Evolutionary conservation across 2,113 vertebrate genomes (phyloP).

Genomic region (Nyctereutes procyonoides): DNA sequence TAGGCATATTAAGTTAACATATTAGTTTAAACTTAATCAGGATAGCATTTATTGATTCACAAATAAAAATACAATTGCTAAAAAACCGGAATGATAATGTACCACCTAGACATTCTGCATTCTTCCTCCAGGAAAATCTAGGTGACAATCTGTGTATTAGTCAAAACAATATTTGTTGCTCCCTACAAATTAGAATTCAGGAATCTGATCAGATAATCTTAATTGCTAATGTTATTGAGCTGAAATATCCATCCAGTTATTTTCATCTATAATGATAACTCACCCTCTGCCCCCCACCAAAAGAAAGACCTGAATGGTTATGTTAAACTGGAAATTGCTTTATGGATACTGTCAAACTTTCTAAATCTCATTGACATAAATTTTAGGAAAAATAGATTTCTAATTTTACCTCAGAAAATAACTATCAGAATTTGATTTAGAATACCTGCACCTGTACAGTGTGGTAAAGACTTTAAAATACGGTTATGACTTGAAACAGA

Average conservation of each 20-base stretch:
- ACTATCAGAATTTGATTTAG: slow-evolving; percentile 40
- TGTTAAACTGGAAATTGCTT: not conserved
- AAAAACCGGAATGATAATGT: not conserved
- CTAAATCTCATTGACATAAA: not conserved
- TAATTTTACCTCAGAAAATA: slow-evolving; percentile 14
- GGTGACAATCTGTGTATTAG: not conserved
- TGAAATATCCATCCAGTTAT: not conserved
- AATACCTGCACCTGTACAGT: not conserved
- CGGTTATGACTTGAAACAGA: slow-evolving; percentile 50
- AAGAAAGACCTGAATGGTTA: not conserved
- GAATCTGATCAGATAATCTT: not conserved
- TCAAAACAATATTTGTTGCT: not conserved
- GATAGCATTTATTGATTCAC: not conserved
- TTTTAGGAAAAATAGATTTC: not conserved
- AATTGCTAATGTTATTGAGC: not conserved
- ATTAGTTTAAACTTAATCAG: not conserved
- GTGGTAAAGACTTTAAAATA: slow-evolving; percentile 48
- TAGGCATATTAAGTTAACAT: not conserved
- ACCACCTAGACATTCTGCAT: not conserved
- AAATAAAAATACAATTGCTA: not conserved
- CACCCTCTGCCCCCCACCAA: not conserved
- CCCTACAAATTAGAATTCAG: not conserved
- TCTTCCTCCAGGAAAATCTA: not conserved
- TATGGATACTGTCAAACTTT: not conserved
- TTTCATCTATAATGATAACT: not conserved